These are phyloP conservation scores for Aleadryas rufinucha DNA, from an alignment of 2,113 vertebrate species.

Conservation along the genomic window DNA sequence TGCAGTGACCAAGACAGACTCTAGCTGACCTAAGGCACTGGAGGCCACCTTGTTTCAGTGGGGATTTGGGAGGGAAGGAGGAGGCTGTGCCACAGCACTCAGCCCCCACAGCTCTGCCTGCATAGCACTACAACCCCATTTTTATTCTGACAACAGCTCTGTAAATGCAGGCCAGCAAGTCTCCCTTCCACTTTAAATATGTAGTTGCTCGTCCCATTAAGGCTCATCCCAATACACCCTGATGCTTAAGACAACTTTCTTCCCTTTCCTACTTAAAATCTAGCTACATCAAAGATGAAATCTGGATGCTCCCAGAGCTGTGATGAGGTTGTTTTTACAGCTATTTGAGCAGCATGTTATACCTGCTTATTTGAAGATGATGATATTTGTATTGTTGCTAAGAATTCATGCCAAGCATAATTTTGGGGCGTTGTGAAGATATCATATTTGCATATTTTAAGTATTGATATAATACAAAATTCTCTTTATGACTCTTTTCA, in stretches of 20 bases:
- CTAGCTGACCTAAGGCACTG: background rate
- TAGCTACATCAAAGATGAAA: slow-evolving; percentile 27
- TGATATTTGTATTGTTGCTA: slow-evolving; percentile 59
- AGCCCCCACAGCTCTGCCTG: background rate
- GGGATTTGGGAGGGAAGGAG: background rate
- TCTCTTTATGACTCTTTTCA: slow-evolving; percentile 54
- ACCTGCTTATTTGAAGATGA: slow-evolving; percentile 60
- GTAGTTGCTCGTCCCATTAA: background rate
- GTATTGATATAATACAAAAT: slow-evolving; percentile 59
- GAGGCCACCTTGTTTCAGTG: background rate
- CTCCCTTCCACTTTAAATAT: background rate
- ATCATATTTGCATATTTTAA: slow-evolving; percentile 63
- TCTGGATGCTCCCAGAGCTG: slow-evolving; percentile 12
- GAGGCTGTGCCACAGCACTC: rapidly evolving
- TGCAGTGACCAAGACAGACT: background rate
- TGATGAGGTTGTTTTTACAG: slow-evolving; percentile 45
- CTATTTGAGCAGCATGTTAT: slow-evolving; percentile 25
- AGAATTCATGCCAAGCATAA: slow-evolving; percentile 54
- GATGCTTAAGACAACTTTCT: slow-evolving; percentile 6
- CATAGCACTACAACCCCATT: background rate
- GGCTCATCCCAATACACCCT: background rate
- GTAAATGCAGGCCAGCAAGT: background rate
- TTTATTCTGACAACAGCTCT: background rate
- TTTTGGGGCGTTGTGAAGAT: slow-evolving; percentile 31
- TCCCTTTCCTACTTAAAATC: background rate